Percentiles rank a stretch among this genome's conserved stretches.
These are phyloP conservation scores for Rutilus rutilus DNA, from an alignment of 2,113 vertebrate species.

Conservation along the genomic window DNA sequence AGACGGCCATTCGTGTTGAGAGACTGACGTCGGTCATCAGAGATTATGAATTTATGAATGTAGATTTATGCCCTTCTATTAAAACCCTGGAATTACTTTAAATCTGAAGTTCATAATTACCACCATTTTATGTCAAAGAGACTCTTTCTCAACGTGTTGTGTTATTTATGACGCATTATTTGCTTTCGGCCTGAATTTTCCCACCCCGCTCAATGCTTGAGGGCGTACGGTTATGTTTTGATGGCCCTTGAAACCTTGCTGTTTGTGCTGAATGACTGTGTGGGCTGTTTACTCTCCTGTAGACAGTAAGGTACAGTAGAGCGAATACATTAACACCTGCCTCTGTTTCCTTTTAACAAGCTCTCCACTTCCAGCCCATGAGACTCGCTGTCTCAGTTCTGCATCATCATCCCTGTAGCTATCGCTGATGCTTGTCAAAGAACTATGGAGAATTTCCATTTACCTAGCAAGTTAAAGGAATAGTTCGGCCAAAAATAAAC, in stretches of 20 bases:
- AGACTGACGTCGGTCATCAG: conserved; percentile 12
- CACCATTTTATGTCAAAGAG: background rate
- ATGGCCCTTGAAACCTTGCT: conserved; percentile 52
- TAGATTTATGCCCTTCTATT: conserved; percentile 42
- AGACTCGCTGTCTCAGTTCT: background rate
- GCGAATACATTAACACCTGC: conserved; percentile 55
- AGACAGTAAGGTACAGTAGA: conserved; percentile 48
- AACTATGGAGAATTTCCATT: background rate
- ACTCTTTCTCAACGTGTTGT: conserved; percentile 14
- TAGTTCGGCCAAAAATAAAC: background rate
- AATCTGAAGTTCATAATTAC: conserved; percentile 40
- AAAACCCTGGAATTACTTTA: conserved; percentile 28
- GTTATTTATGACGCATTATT: conserved; percentile 35
- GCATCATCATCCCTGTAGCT: conserved; percentile 24
- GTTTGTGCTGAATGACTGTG: conserved; percentile 52
- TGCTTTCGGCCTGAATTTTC: conserved; percentile 29
- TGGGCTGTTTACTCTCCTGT: conserved; percentile 55
- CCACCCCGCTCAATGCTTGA: conserved; percentile 39
- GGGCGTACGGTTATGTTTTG: conserved; percentile 50
- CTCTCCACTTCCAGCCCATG: conserved; percentile 29
- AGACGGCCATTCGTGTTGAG: background rate
- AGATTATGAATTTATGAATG: conserved; percentile 47
- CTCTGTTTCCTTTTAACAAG: conserved; percentile 53
- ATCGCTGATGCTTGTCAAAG: conserved; percentile 18
- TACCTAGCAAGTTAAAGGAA: background rate